Evolutionary conservation across 2,113 vertebrate genomes (phyloP), one percentile per base, ranked within the genome.

Genomic region (Suricata suricatta): DNA sequence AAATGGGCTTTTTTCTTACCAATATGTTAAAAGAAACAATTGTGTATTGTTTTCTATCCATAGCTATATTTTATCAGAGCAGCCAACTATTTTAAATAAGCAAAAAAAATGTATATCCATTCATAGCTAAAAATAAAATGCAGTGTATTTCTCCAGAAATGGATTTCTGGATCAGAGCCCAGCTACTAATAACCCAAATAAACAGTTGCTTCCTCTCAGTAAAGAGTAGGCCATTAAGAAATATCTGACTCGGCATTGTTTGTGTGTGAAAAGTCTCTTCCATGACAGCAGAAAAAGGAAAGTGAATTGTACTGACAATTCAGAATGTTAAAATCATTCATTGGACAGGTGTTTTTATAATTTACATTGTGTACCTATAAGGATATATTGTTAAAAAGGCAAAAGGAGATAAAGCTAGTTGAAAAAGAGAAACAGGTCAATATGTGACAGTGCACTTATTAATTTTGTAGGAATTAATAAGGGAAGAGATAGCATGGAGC

Each of bases 151-250:
- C 57, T 92, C 25, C 57, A 0, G 0, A 84, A 80, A 31, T 84
- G 57, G 5, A 10, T 96, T 98, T 97, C 88, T 96, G 92, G 68
- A 84, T 94, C 68, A 69, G 81, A 98, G 92, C 76, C 96, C 77
- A 95, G 83, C 76, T 89, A 94, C 86, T 91, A 93, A 94, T 57
- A 90, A 64, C 41, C 33, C 77, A 80, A 5, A 25, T 95, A 90
- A 96, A 17, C 57, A 95, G 95, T n/a, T 9, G 2, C 94, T 68
- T 41, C 69, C 14, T 90, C n/a, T 94, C 88, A 29, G 0, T 66
- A 41, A 97, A 89, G 96, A 69, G 11, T 11, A 79, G 52, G 2
- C 16, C 80, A 92, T 97, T 97, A 88, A 71, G 79, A 21, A 77
- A 68, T 47, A 35, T 25, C n/a, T 60, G 69, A 60, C 50, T 84